phyloP scores from a whole-genome alignment of 2,113 vertebrate species.

The Leucosticte australis region DNA sequence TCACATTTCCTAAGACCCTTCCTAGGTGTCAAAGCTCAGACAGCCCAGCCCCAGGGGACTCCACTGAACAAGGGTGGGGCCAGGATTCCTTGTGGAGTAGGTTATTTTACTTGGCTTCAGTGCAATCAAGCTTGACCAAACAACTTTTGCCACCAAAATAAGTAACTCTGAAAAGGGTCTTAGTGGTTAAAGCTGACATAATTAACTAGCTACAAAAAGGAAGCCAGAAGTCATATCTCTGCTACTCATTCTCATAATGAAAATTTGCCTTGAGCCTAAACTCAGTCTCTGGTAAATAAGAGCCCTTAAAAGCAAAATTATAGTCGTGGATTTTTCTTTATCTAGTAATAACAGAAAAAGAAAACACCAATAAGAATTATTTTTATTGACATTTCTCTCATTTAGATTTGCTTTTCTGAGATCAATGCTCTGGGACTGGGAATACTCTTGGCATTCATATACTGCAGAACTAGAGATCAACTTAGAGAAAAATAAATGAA shows the following conservation, averaged over 20 bases:
- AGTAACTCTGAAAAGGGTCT: not conserved
- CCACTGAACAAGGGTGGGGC: not conserved
- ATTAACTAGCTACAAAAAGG: not conserved
- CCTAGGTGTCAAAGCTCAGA: not conserved
- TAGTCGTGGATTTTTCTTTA: not conserved
- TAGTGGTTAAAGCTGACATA: not conserved
- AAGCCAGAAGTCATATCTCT: not conserved
- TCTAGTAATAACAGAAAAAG: not conserved
- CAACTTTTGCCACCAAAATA: not conserved
- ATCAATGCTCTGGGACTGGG: not conserved
- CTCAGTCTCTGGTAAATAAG: not conserved
- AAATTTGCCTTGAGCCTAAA: not conserved
- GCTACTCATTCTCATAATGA: not conserved
- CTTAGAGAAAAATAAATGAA: not conserved
- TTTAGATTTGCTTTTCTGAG: not conserved
- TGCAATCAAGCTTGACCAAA: not conserved
- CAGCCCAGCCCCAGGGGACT: not conserved
- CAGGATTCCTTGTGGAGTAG: not conserved
- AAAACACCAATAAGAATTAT: not conserved
- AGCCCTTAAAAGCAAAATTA: not conserved
- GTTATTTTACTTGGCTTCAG: not conserved
- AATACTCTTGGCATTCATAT: not conserved
- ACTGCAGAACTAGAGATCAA: not conserved
- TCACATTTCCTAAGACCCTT: not conserved
- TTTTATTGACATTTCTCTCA: not conserved